phyloP scores from a whole-genome alignment of 2,113 vertebrate genomes.

The Ramphastos sulfuratus region DNA sequence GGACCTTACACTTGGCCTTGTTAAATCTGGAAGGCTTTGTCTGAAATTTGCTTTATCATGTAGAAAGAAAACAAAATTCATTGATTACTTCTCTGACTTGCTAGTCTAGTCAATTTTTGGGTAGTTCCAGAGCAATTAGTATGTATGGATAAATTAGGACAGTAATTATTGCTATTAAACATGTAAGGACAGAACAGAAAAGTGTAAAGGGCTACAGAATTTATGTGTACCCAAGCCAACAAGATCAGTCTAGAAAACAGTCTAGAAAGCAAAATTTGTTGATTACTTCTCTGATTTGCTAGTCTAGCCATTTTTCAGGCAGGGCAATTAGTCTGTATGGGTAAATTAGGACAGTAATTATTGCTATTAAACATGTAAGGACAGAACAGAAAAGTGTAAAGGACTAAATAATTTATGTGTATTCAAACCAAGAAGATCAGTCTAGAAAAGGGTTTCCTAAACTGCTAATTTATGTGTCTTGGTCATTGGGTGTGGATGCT shows the following conservation, averaged over 20 bases:
- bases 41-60: background rate
- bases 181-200: too few relatives aligned
- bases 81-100: too few relatives aligned
- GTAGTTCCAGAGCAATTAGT: too few relatives aligned
- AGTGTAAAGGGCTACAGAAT: too few relatives aligned
- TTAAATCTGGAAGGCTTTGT: background rate
- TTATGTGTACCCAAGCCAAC: too few relatives aligned
- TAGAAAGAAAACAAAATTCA: background rate
- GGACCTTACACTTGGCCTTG: too few relatives aligned
- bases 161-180: too few relatives aligned
- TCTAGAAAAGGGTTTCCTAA: background rate
- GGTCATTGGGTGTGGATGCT: too few relatives aligned
- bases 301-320: background rate
- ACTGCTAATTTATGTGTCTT: background rate
- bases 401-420: background rate
- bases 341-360: background rate
- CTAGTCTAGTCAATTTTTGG: too few relatives aligned
- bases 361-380: background rate
- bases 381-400: background rate
- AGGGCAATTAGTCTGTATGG: background rate
- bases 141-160: too few relatives aligned
- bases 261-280: background rate
- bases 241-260: too few relatives aligned
- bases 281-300: background rate
- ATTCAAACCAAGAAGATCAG: background rate